phyloP scores from a whole-genome alignment of 1,140 invertebrate genomes.

The Drosophila tristis region DNA sequence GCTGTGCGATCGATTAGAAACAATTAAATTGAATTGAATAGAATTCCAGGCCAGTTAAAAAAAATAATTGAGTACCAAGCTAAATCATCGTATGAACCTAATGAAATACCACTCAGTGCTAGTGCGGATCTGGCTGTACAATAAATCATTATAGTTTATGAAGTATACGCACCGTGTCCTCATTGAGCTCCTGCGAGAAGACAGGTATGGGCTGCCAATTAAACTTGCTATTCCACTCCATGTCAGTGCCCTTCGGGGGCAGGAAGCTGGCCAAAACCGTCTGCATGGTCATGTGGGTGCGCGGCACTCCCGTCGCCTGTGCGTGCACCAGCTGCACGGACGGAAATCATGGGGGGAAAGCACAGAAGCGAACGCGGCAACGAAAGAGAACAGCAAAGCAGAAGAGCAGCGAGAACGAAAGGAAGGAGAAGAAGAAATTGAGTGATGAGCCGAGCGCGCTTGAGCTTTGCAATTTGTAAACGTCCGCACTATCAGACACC shows the following conservation, averaged over 20 bases:
- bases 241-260: conserved; percentile 86
- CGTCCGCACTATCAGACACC: conserved; percentile 75
- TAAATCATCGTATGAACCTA: not conserved
- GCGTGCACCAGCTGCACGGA: conserved; percentile 85
- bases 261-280: conserved; percentile 89
- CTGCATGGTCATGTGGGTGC: conserved; percentile 91
- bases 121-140: not conserved
- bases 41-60: too few species aligned
- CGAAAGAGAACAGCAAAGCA: conserved; percentile 13
- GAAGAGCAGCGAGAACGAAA: conserved; percentile 12
- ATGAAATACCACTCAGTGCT: not conserved
- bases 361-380: not conserved
- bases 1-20: conserved; percentile 68
- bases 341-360: too few species aligned
- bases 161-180: conserved; percentile 87
- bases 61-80: too few species aligned
- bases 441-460: conserved; percentile 75
- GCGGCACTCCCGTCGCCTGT: conserved; percentile 89
- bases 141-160: conserved; percentile 28
- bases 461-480: conserved; percentile 80
- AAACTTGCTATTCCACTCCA: conserved; percentile 87
- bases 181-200: conserved; percentile 86
- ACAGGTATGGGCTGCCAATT: conserved; percentile 92
- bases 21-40: not conserved
- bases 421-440: conserved; percentile 61